These are phyloP conservation scores for Gymnobelideus leadbeateri DNA, from an alignment of 2,113 vertebrate species.

Conservation along the genomic window DNA sequence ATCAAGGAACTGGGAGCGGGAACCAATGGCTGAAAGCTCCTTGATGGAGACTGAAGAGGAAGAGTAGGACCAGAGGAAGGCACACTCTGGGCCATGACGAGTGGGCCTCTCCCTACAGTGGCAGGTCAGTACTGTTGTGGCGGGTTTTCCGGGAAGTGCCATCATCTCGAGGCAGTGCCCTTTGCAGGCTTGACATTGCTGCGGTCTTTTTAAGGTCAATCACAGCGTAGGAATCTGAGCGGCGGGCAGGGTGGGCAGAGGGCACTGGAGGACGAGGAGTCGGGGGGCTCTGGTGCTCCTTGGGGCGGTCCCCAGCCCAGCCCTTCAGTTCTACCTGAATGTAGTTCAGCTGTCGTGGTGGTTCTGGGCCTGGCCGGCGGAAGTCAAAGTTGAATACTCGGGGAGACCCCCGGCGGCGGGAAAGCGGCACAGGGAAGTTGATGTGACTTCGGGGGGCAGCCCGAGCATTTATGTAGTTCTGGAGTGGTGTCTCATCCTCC, in stretches of 20 bases:
- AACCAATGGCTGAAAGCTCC: neutral
- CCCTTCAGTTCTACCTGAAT: conserved; percentile 98
- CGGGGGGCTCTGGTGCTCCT: conserved; percentile 68
- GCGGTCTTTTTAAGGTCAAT: conserved; percentile 99
- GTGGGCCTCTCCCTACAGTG: conserved; percentile 86
- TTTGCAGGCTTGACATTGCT: conserved; percentile 98
- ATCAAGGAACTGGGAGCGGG: neutral
- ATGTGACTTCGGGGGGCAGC: conserved; percentile 70
- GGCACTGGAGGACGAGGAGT: neutral
- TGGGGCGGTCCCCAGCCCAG: conserved; percentile 78
- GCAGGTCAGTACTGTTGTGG: conserved; percentile 99
- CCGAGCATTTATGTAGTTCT: conserved; percentile 88
- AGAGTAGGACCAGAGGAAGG: neutral
- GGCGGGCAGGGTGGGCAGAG: conserved; percentile 80
- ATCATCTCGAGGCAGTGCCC: conserved; percentile 96
- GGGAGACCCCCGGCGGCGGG: conserved; percentile 80
- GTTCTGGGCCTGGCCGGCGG: conserved; percentile 88
- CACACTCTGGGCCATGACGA: neutral
- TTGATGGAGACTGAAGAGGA: neutral
- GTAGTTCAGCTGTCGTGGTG: conserved; percentile 96
- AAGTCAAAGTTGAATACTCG: conserved; percentile 96
- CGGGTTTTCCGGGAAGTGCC: conserved; percentile 98
- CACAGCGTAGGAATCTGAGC: conserved; percentile 95
- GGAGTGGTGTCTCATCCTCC: conserved; percentile 89
- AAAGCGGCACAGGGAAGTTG: conserved; percentile 78